phyloP scores from a whole-genome alignment of 2,113 vertebrate genomes.

The Burhinus bistriatus region DNA sequence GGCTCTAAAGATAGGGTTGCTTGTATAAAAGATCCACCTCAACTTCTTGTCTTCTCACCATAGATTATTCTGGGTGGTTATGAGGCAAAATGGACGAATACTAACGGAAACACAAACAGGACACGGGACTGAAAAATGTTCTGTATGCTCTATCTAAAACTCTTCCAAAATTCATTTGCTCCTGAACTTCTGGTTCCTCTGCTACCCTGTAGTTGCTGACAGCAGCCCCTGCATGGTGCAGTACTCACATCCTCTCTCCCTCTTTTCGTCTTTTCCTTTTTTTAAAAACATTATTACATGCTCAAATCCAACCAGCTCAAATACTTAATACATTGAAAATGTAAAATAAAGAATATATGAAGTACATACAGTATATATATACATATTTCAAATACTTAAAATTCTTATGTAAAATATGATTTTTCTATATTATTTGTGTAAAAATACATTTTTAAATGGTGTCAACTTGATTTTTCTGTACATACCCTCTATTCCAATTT shows the following conservation, averaged over 20 bases:
- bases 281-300: background rate
- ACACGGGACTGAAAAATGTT: background rate
- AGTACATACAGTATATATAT: constrained; percentile 82
- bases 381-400: constrained; percentile 80
- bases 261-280: background rate
- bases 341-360: constrained; percentile 84
- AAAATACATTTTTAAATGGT: constrained; percentile 83
- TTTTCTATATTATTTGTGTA: constrained; percentile 81
- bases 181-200: background rate
- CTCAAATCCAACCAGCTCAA: constrained; percentile 68
- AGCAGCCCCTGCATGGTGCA: too few species aligned
- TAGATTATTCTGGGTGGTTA: rapidly evolving
- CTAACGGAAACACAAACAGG: background rate
- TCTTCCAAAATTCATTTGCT: background rate
- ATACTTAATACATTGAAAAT: constrained; percentile 78
- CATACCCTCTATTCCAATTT: constrained; percentile 76
- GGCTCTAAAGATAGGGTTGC: background rate
- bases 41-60: background rate
- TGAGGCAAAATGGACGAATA: rapidly evolving
- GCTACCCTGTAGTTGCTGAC: background rate
- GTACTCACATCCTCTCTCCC: background rate
- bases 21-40: background rate
- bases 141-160: background rate
- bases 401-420: constrained; percentile 82
- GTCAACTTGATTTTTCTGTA: constrained; percentile 74